Conservation (phyloP, 1,140 invertebrate species). For the Dolichoris vasculosae region DNA sequence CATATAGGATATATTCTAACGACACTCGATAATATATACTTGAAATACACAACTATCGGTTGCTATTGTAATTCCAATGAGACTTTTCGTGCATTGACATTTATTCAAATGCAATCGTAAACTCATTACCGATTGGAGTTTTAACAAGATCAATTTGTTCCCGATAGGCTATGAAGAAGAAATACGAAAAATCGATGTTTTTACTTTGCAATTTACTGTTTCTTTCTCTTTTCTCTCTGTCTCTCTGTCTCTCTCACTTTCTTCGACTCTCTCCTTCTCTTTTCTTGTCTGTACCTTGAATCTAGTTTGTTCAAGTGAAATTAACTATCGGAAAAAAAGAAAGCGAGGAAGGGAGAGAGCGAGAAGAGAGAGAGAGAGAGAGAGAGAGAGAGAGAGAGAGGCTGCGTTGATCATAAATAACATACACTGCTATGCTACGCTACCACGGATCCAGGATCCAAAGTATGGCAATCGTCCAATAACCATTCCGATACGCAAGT, state of each 20-base stretch:
- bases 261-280: not conserved
- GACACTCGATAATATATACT: too few relatives aligned
- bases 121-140: not conserved
- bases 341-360: not conserved
- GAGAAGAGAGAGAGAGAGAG: not conserved
- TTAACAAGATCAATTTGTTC: constrained; percentile 15
- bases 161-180: not conserved
- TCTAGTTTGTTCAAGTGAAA: not conserved
- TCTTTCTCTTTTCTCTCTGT: not conserved
- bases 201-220: not conserved
- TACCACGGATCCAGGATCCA: not conserved
- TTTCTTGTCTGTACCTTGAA: not conserved
- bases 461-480: constrained; percentile 43
- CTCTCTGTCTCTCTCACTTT: not conserved
- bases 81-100: too few relatives aligned
- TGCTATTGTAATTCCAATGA: too few relatives aligned
- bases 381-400: not conserved
- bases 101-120: too few relatives aligned
- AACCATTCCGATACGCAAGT: not conserved
- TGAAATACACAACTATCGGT: too few relatives aligned
- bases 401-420: constrained; percentile 23
- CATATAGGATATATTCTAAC: too few relatives aligned
- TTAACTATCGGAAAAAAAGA: not conserved
- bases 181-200: not conserved
- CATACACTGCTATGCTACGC: constrained; percentile 5